These are phyloP conservation scores for Nyctibius grandis DNA, from an alignment of 2,797 vertebrate genomes.

Conservation along the genomic window DNA sequence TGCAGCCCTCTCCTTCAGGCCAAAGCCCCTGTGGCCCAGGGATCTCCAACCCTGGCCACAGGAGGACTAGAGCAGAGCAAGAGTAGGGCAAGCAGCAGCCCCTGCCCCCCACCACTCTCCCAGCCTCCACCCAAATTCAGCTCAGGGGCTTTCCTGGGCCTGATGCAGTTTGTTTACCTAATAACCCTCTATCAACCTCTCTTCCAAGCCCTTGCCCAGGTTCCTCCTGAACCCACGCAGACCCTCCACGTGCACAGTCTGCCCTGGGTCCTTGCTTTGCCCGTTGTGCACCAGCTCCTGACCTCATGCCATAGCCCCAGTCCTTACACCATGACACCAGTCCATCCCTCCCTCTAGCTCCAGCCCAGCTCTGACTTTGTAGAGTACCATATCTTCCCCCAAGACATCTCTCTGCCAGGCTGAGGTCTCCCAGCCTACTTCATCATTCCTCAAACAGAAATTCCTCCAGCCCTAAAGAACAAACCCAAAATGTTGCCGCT, in stretches of 20 bases:
- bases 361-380: not conserved
- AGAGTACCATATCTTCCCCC: fast-evolving
- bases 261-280: not conserved
- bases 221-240: not conserved
- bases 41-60: not conserved
- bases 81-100: not conserved
- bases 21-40: not conserved
- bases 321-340: not conserved
- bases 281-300: not conserved
- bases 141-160: not conserved
- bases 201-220: not conserved
- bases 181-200: fast-evolving
- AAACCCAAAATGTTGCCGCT: not conserved
- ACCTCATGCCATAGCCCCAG: not conserved
- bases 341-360: not conserved
- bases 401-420: not conserved
- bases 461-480: not conserved
- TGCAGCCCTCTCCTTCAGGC: not conserved
- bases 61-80: not conserved
- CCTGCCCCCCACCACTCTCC: fast-evolving
- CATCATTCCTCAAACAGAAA: not conserved
- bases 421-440: not conserved
- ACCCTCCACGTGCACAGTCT: fast-evolving
- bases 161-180: not conserved
- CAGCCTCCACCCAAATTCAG: not conserved